phyloP scores from a whole-genome alignment of 2,113 vertebrate species.

The Petrocephalus microphthalmus region DNA sequence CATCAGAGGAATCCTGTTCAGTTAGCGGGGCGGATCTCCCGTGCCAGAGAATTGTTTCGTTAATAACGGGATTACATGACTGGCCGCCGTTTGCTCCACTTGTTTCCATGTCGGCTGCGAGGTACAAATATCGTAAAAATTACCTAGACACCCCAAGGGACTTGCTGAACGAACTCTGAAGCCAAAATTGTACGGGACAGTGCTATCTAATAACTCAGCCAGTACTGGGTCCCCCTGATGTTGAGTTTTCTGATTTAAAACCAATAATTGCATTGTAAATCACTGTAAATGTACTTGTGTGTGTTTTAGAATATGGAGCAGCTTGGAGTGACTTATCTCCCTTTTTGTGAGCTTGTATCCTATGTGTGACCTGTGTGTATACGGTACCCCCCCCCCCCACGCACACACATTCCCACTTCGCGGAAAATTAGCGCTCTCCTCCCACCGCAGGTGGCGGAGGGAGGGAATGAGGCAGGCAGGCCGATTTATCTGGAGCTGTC shows the following conservation, averaged over 20 bases:
- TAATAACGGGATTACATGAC: conserved; percentile 10
- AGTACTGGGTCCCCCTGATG: neutral
- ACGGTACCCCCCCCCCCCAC: neutral
- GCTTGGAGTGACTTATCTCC: neutral
- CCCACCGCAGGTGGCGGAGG: conserved; percentile 48
- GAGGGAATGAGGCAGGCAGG: conserved; percentile 48
- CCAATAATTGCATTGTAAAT: neutral
- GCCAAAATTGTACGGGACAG: neutral
- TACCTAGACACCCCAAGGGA: neutral
- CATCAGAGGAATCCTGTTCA: neutral
- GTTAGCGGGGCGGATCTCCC: conserved; percentile 5
- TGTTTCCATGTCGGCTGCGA: neutral
- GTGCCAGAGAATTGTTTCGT: conserved; percentile 6
- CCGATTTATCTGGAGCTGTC: conserved; percentile 65
- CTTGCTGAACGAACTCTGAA: neutral
- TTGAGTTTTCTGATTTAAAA: neutral
- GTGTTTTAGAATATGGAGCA: neutral
- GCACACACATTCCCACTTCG: conserved; percentile 40
- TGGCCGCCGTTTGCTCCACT: neutral
- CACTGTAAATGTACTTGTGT: neutral
- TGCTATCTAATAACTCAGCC: neutral
- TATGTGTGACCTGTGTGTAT: conserved; percentile 13
- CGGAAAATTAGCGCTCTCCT: conserved; percentile 56
- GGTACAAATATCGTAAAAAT: neutral
- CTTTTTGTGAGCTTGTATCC: neutral